Base-by-base conservation (phyloP, 2,797 vertebrate genomes). In the Capromys pilorides region DNA sequence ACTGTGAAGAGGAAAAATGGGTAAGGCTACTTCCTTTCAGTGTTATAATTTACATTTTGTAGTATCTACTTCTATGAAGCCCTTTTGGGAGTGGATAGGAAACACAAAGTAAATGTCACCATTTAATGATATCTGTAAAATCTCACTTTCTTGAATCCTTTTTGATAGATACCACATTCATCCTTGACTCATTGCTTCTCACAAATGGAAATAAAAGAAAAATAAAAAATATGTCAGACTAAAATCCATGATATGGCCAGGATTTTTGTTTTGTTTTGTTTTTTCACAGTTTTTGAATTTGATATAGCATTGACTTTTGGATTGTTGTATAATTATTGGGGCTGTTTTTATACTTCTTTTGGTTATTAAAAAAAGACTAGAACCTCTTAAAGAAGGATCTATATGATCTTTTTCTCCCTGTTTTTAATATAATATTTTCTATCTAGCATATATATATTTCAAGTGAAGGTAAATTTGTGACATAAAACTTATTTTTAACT, bases 101-200 rank as follows among this genome's bases (percentile, higher is more conserved):
- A 49, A 89, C 49, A 82, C 45, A 91, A 86, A 77, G 26, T 77
- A 86, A 94, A 51, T 91, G 66, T 49, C 54, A 39, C 67, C 16
- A 89, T 78, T 94, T 91, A 93, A 73, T 57, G 78, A 45, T 36
- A 87, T 62, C 16, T 57, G 12, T 67, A 64, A 95, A 84, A 88
- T 82, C 54, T 79, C 21, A 82, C 14, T 69, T 94, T 49, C 83
- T 21, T 90, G 41, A 90, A 88, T 87, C 22, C 26, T 90, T 95
- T 93, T 71, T 80, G 45, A 10, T 69, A 78, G 54, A 28, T 80
- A 39, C 57, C 13, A 39, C 24, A 21, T 69, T 86, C 9, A 67
- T 94, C 92, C 21, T 83, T 79, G 33, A 80, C 11, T 39, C 31
- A 83, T 6, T 77, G 22, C n/a, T 78, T 83, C 24, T 90, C 51